These are phyloP conservation scores for Brachionus koreanus DNA, from an alignment of 1,140 invertebrate genomes.

Conservation along the genomic window DNA sequence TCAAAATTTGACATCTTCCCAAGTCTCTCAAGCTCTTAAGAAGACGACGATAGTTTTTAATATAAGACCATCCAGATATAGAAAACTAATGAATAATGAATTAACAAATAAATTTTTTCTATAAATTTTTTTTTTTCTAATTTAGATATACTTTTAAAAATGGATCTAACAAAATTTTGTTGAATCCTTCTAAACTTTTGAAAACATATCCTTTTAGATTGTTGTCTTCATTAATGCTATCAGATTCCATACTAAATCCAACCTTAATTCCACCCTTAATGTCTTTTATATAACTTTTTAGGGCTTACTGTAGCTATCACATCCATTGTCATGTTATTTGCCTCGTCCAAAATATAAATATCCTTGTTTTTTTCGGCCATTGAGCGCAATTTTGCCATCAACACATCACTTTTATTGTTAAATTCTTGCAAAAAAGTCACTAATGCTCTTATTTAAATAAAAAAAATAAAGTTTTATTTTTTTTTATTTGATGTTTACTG, in stretches of 20 bases:
- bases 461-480: not conserved
- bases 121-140: not conserved
- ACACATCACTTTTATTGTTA: not conserved
- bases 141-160: not conserved
- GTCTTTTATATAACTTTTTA: not conserved
- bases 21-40: not conserved
- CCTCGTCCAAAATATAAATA: not conserved
- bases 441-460: not conserved
- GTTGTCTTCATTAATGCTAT: not conserved
- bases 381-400: conserved; percentile 6
- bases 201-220: not conserved
- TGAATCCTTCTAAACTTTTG: not conserved
- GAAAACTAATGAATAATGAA: not conserved
- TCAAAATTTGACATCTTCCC: conserved; percentile 13
- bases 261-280: not conserved
- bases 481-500: not conserved
- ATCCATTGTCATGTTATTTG: conserved; percentile 35
- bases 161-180: not conserved
- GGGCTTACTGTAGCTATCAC: not conserved
- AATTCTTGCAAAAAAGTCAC: not conserved
- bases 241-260: conserved; percentile 10
- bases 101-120: not conserved
- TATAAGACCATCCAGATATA: not conserved
- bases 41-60: not conserved
- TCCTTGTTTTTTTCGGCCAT: not conserved